These are phyloP conservation scores for Hippocampus comes DNA, from an alignment of 2,113 vertebrate genomes.

Conservation along the genomic window DNA sequence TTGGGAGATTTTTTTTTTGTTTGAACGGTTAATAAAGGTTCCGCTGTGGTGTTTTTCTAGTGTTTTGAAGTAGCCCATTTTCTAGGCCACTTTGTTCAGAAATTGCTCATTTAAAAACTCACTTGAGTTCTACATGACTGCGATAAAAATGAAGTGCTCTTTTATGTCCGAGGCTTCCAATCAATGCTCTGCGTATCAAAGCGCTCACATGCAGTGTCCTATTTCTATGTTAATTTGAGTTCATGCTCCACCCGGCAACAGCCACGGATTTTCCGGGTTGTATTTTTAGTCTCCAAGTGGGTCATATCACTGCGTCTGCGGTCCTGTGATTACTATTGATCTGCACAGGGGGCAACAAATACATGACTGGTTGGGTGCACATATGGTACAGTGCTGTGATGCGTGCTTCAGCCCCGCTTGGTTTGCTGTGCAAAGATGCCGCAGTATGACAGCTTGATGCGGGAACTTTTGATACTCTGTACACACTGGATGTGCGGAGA, in stretches of 20 bases:
- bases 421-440: slow-evolving; percentile 26
- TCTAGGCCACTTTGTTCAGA: neutral
- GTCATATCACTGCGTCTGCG: slow-evolving; percentile 44
- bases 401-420: slow-evolving; percentile 13
- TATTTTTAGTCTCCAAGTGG: slow-evolving; percentile 50
- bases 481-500: neutral
- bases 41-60: too few species aligned
- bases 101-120: neutral
- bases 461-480: slow-evolving; percentile 18
- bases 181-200: neutral
- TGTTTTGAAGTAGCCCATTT: neutral
- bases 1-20: too few species aligned
- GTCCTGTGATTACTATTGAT: slow-evolving; percentile 64
- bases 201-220: slow-evolving; percentile 10
- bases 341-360: slow-evolving; percentile 37
- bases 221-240: slow-evolving; percentile 12
- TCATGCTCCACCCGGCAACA: neutral
- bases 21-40: neutral
- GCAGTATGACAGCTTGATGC: slow-evolving; percentile 12
- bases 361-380: slow-evolving; percentile 14
- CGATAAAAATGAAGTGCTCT: neutral
- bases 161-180: neutral
- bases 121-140: neutral
- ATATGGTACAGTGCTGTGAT: slow-evolving; percentile 13
- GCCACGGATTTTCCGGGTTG: slow-evolving; percentile 23